These are phyloP conservation scores for Bos indicus DNA, from an alignment of 2,113 vertebrate species.

Conservation along the genomic window DNA sequence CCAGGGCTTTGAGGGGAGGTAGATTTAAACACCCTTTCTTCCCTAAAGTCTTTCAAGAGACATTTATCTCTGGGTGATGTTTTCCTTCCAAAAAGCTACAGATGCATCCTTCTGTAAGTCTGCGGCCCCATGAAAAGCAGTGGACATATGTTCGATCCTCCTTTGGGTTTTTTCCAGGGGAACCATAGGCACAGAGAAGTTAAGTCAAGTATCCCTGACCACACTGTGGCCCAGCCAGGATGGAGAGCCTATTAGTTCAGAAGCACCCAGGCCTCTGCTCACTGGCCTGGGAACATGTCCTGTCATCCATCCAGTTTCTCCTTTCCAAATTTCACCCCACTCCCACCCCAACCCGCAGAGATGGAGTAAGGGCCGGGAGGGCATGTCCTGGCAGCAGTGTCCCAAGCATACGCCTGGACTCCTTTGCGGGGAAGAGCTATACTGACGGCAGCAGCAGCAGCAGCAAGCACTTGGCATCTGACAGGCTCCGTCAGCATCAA, in stretches of 20 bases:
- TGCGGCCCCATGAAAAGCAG: not conserved
- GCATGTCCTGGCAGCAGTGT: not conserved
- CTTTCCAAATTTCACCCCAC: not conserved
- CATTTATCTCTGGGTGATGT: not conserved
- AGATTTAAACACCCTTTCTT: not conserved
- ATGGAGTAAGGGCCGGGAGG: not conserved
- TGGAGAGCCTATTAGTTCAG: not conserved
- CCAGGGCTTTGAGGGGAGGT: not conserved
- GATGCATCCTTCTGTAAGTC: not conserved
- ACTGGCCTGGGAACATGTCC: not conserved
- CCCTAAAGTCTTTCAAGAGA: not conserved
- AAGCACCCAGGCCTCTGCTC: not conserved
- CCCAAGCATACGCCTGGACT: not conserved
- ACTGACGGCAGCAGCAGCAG: not conserved
- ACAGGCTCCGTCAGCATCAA: constrained; percentile 55
- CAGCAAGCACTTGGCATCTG: constrained; percentile 60
- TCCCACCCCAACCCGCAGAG: not conserved
- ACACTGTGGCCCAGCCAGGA: not conserved
- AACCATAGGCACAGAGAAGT: not conserved
- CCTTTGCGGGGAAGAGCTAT: not conserved
- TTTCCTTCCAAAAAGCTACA: constrained; percentile 12
- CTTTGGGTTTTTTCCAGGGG: not conserved
- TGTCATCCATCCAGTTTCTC: not conserved
- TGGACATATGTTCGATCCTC: not conserved
- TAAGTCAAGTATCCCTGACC: not conserved